phyloP scores from a whole-genome alignment of 23 tunicate genomes.

The Trididemnum nubilum region DNA sequence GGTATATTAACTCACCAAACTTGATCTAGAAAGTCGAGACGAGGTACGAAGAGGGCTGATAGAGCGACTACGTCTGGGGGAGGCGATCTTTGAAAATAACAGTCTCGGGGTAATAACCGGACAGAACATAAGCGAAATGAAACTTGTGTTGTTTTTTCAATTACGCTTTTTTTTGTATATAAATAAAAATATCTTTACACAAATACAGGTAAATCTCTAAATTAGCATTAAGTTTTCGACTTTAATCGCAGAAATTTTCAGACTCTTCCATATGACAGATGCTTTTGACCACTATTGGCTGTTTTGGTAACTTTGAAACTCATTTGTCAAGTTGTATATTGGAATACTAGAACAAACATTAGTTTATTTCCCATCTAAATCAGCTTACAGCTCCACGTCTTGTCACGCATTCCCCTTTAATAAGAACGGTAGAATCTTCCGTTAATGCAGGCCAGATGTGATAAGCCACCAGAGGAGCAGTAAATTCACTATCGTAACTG shows the following conservation, averaged over 20 bases:
- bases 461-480: slow-evolving; percentile 95
- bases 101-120: not conserved
- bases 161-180: not conserved
- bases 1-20: slow-evolving; percentile 54
- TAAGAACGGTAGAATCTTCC: slow-evolving; percentile 88
- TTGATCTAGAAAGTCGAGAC: slow-evolving; percentile 56
- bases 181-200: no score
- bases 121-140: no score
- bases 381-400: slow-evolving; percentile 96
- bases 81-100: slow-evolving; percentile 32
- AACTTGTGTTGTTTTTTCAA: not conserved
- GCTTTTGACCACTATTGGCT: no score
- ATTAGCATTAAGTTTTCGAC: no score
- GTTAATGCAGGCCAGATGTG: slow-evolving; percentile 98
- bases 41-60: slow-evolving; percentile 57
- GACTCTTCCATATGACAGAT: no score
- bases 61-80: slow-evolving; percentile 63
- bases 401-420: slow-evolving; percentile 94
- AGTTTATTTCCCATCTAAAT: no score
- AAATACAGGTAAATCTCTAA: no score
- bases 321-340: no score
- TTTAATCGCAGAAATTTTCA: no score
- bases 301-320: no score
- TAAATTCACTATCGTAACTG: slow-evolving; percentile 97
- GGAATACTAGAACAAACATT: no score